Evolutionary conservation across 2,888 invertebrate species (phyloP).

Genomic region (Danaus chrysippus): DNA sequence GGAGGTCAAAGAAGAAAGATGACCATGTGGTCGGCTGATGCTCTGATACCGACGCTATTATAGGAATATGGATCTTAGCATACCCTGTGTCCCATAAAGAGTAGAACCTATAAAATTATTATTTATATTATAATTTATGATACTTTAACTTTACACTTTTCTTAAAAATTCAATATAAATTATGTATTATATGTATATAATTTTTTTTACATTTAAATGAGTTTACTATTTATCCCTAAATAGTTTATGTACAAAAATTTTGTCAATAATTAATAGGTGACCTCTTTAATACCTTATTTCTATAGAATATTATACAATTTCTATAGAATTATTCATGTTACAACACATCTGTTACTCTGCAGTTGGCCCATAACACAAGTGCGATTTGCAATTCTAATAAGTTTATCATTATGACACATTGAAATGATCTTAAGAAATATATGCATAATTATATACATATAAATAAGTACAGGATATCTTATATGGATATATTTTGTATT

Average conservation of each 20-base stretch:
- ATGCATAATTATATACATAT: not conserved
- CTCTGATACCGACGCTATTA: slow-evolving; percentile 99
- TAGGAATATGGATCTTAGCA: slow-evolving; percentile 99
- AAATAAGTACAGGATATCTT: too few species aligned
- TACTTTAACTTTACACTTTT: slow-evolving; percentile 85
- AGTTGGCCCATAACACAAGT: not conserved
- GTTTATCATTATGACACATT: not conserved
- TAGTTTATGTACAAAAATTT: too few species aligned
- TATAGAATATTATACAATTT: not conserved
- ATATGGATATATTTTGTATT: too few species aligned
- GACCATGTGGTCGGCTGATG: slow-evolving; percentile 99
- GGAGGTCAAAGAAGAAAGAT: slow-evolving; percentile 98
- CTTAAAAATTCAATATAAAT: too few species aligned
- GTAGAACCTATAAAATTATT: slow-evolving; percentile 91
- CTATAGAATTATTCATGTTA: not conserved
- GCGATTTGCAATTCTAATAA: not conserved
- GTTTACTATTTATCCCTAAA: not conserved
- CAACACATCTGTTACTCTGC: not conserved
- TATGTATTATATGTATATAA: not conserved
- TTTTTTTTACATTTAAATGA: too few species aligned
- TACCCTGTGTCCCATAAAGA: slow-evolving; percentile 96
- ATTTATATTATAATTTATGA: slow-evolving; percentile 99
- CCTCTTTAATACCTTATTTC: not conserved
- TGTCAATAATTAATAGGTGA: too few species aligned
- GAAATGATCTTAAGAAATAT: not conserved